Base-by-base conservation (phyloP, 2,113 vertebrate genomes). In the Dissostichus mawsoni region DNA sequence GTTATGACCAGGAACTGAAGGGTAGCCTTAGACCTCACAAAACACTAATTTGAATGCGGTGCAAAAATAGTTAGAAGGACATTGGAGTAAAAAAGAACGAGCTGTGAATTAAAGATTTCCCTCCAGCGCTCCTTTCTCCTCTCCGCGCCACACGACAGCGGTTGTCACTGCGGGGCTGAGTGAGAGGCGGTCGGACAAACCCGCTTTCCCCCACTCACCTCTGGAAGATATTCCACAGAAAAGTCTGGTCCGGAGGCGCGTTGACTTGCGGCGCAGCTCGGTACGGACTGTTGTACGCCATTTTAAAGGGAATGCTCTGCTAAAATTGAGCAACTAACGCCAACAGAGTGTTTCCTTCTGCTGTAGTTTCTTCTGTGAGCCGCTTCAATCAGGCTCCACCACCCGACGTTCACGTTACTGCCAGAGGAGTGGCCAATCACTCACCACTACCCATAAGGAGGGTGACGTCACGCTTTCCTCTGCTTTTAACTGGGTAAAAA, bases 181-280 rank as follows among this genome's bases (percentile, higher is more conserved):
- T 51, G 69, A 69, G 61, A 72, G 74, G 44, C 18, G 11, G 51
- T 36, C 61, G 64, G 66, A 63, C 7, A 41, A 62, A 67, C 0
- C 74, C 62, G 66, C 20, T 51, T 64, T 18, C 12, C 29, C 36
- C 47, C 63, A 84, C 94, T 95, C 83, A 96, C 95, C 95, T 94
- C 90, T 96, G 95, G 72, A 96, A 96, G 90, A 96, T 96, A 89
- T 94, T 96, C 95, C 95, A 96, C 81, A 96, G 83, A 64, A 96
- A 95, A 10, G 91, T 81, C 69, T 96, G 95, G 82, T 96, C 95
- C 18, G 91, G 90, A 18, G 93, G 91, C n/a, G 84, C 84, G 87
- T 88, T 93, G 45, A 85, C 87, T 0, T 92, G 92, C 77, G 92
- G 87, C 0, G 91, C 81, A 14, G 89, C 91, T 93, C 94, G 89